Percentiles rank a stretch among this genome's conserved stretches.
These are phyloP conservation scores for Anguilla anguilla DNA, from an alignment of 2,797 vertebrate species.

Conservation along the genomic window DNA sequence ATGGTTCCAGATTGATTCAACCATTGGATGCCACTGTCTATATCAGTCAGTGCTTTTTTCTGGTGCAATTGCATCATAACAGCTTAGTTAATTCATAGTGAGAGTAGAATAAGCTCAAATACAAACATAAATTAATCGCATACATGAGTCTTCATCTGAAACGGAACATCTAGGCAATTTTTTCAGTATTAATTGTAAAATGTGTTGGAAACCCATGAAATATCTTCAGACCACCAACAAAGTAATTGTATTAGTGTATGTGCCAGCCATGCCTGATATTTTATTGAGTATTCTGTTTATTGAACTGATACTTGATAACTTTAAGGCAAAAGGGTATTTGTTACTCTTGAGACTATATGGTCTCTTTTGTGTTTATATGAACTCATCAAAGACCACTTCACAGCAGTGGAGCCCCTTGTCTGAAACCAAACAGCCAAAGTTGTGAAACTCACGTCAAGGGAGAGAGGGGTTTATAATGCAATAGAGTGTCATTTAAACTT, in stretches of 20 bases:
- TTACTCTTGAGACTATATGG: slow-evolving; percentile 13
- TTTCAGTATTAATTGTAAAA: background rate
- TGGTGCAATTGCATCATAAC: background rate
- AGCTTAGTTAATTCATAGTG: too few relatives aligned
- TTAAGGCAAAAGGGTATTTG: slow-evolving; percentile 9
- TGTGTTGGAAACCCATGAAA: background rate
- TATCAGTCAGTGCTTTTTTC: background rate
- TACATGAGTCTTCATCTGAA: background rate
- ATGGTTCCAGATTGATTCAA: background rate
- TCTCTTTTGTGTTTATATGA: slow-evolving; percentile 13
- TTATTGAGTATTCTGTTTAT: background rate
- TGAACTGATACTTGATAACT: background rate
- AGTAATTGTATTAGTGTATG: background rate
- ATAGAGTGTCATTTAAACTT: slow-evolving; percentile 16
- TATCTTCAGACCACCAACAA: background rate
- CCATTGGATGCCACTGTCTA: background rate
- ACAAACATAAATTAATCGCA: background rate
- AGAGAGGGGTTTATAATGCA: slow-evolving; percentile 26
- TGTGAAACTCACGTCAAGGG: slow-evolving; percentile 24
- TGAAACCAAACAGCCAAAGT: slow-evolving; percentile 23
- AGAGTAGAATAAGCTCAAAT: background rate
- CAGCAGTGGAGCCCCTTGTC: slow-evolving; percentile 22
- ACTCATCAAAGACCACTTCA: slow-evolving; percentile 29
- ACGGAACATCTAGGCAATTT: background rate
- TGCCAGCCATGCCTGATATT: background rate